These are phyloP conservation scores for Chalcis sispes DNA, from an alignment of 2,888 invertebrate species.

Conservation along the genomic window DNA sequence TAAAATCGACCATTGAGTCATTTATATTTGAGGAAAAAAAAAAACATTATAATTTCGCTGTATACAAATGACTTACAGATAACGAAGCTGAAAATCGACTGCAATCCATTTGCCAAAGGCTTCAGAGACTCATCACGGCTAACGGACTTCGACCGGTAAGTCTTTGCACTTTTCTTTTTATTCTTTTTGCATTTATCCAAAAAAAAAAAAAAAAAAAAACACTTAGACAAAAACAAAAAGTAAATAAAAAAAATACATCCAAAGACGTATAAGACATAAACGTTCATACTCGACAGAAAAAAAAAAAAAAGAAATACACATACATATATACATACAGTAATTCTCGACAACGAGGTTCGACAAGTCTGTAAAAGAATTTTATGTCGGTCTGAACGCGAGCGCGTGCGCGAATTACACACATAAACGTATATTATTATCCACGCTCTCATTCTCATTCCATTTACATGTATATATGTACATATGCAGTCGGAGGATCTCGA, in stretches of 20 bases:
- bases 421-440: conserved; percentile 11
- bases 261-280: background rate
- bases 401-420: conserved; percentile 17
- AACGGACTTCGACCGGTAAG: conserved; percentile 85
- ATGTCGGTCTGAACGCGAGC: background rate
- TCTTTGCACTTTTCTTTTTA: conserved; percentile 39
- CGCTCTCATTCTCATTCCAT: too few relatives aligned
- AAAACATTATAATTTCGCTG: conserved; percentile 51
- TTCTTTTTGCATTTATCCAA: background rate
- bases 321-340: background rate
- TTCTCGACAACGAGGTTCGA: conserved; percentile 42
- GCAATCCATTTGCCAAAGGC: conserved; percentile 91
- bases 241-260: background rate
- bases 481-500: too few relatives aligned
- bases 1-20: conserved; percentile 13
- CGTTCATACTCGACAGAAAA: background rate
- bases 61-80: conserved; percentile 78
- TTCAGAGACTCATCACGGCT: conserved; percentile 89
- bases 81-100: conserved; percentile 90
- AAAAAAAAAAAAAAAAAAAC: too few relatives aligned
- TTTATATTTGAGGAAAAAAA: background rate
- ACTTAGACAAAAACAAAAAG: too few relatives aligned
- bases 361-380: conserved; percentile 35
- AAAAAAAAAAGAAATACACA: background rate
- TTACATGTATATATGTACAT: too few relatives aligned